Conservation (phyloP, 2,113 vertebrate genomes). For the Phrynosoma platyrhinos region DNA sequence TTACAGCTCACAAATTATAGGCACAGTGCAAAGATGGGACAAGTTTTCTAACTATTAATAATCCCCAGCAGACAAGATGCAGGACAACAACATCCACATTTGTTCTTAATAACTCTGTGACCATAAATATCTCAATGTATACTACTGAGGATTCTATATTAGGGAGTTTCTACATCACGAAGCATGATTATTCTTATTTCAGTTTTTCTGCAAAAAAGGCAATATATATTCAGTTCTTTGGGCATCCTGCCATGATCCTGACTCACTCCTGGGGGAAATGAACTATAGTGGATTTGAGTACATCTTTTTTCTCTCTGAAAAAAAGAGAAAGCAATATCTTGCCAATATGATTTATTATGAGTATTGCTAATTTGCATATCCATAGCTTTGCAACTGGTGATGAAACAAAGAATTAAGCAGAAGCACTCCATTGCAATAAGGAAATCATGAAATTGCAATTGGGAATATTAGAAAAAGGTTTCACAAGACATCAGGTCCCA, state of each 20-base stretch:
- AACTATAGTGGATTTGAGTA: not conserved
- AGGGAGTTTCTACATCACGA: not conserved
- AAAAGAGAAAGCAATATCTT: fast-evolving
- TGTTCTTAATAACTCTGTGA: not conserved
- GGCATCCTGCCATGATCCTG: not conserved
- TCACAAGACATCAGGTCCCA: not conserved
- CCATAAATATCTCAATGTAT: not conserved
- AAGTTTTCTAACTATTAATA: not conserved
- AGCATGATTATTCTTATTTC: not conserved
- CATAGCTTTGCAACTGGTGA: not conserved
- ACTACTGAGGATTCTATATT: not conserved
- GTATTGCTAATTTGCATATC: constrained; percentile 8
- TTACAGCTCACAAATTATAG: constrained; percentile 13
- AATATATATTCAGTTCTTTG: not conserved
- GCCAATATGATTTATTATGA: constrained; percentile 7
- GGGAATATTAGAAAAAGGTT: not conserved
- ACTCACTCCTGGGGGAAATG: constrained; percentile 13
- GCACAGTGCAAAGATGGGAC: not conserved
- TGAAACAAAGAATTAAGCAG: not conserved
- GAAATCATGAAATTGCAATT: not conserved
- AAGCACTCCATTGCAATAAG: too few relatives aligned
- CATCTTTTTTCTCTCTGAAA: not conserved
- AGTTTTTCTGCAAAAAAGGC: fast-evolving
- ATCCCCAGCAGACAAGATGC: not conserved
- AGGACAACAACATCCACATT: not conserved